phyloP scores from a whole-genome alignment of 1,140 invertebrate genomes.

The Drosophila nebulosa region DNA sequence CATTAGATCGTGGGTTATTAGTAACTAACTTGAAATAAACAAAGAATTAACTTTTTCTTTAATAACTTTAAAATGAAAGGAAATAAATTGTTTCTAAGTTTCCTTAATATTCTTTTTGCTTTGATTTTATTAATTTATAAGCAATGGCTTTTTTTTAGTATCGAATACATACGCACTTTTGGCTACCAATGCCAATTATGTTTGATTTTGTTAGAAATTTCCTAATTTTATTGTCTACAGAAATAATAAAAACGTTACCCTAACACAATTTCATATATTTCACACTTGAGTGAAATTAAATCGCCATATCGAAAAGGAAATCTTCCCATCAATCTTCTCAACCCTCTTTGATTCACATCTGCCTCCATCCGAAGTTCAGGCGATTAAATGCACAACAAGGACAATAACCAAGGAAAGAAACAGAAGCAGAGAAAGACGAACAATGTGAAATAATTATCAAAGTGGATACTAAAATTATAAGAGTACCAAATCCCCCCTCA shows the following conservation, averaged over 20 bases:
- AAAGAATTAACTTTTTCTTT: too few relatives aligned
- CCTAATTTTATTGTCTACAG: background rate
- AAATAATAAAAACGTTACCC: background rate
- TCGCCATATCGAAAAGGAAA: background rate
- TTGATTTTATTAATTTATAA: too few relatives aligned
- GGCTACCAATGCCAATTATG: too few relatives aligned
- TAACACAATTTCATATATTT: background rate
- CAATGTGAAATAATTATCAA: conserved; percentile 17
- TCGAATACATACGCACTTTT: too few relatives aligned
- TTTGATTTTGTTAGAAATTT: background rate
- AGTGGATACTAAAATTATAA: conserved; percentile 17
- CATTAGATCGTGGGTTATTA: too few relatives aligned
- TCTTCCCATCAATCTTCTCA: background rate
- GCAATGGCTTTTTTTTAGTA: too few relatives aligned
- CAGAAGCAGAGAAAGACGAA: background rate
- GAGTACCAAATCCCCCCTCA: conserved; percentile 16
- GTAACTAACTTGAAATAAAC: too few relatives aligned
- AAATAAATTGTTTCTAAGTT: too few relatives aligned
- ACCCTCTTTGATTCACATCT: background rate
- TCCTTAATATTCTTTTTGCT: too few relatives aligned
- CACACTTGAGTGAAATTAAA: background rate
- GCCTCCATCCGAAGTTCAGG: background rate
- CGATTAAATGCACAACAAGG: conserved; percentile 6
- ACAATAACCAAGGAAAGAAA: background rate
- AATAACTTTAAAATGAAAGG: too few relatives aligned